These are phyloP conservation scores for Villa cingulata DNA, from an alignment of 2,888 invertebrate genomes.

Conservation along the genomic window DNA sequence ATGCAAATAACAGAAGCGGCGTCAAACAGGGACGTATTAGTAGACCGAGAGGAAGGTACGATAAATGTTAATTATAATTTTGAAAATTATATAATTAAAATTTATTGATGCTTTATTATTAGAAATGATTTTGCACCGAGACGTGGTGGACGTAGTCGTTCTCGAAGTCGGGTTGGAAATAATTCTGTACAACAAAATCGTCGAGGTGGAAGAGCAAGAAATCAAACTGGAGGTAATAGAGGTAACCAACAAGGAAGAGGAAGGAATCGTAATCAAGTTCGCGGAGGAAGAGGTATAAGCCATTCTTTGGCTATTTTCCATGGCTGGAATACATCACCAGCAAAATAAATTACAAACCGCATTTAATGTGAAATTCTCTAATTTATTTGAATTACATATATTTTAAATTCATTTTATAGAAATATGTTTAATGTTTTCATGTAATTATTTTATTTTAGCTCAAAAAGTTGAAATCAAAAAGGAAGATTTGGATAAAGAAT, in stretches of 20 bases:
- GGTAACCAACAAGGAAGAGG: slow-evolving; percentile 19
- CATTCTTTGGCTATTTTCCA: slow-evolving; percentile 7
- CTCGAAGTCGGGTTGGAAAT: slow-evolving; percentile 11
- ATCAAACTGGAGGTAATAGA: slow-evolving; percentile 16
- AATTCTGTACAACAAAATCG: background rate
- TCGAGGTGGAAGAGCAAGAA: slow-evolving; percentile 2
- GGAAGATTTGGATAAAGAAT: slow-evolving; percentile 53
- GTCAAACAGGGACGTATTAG: slow-evolving; percentile 8
- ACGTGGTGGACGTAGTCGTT: slow-evolving; percentile 13
- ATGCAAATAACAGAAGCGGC: slow-evolving; percentile 3
- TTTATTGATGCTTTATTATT: too few relatives aligned
- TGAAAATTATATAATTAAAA: too few relatives aligned
- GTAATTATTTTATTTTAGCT: slow-evolving; percentile 1
- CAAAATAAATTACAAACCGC: background rate
- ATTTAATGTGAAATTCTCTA: background rate
- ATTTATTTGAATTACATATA: too few relatives aligned
- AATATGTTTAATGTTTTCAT: background rate
- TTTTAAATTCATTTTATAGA: too few relatives aligned
- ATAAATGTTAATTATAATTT: too few relatives aligned
- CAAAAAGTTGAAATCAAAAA: slow-evolving; percentile 31
- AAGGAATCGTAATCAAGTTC: slow-evolving; percentile 11
- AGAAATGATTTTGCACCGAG: slow-evolving; percentile 4
- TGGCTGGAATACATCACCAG: background rate
- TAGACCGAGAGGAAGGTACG: slow-evolving; percentile 12
- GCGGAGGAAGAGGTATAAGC: slow-evolving; percentile 10